Evolutionary conservation across 2,113 vertebrate species (phyloP).

Genomic region (Delphinus delphis): DNA sequence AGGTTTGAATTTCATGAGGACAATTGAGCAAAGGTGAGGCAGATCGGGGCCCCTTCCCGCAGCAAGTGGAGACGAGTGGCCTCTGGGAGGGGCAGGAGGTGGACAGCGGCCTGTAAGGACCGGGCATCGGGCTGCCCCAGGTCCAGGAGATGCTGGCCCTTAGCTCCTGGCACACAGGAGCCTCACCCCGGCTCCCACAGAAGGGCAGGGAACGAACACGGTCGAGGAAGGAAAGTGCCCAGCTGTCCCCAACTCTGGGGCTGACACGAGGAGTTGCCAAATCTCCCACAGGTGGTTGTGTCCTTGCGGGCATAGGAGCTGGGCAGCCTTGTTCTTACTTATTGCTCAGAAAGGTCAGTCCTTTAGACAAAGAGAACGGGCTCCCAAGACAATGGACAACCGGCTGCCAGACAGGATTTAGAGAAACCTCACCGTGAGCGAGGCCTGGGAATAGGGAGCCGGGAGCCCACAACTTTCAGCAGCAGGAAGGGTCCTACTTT

Average conservation of each 20-base stretch:
- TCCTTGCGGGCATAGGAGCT: neutral
- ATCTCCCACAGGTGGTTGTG: rapidly evolving
- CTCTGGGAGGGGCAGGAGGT: neutral
- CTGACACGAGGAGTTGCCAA: too few species aligned
- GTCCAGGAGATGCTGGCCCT: neutral
- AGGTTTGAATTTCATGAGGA: neutral
- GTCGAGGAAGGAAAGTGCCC: neutral
- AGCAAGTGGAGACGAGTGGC: too few species aligned
- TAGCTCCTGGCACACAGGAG: neutral
- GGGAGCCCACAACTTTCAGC: neutral
- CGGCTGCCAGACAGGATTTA: neutral
- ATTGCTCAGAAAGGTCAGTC: neutral
- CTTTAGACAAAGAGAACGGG: neutral
- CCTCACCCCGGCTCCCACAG: neutral
- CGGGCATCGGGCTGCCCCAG: neutral
- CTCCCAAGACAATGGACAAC: rapidly evolving
- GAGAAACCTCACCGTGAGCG: neutral
- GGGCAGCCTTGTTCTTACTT: neutral
- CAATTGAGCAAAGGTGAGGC: too few species aligned
- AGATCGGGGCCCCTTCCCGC: rapidly evolving
- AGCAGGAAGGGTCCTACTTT: rapidly evolving
- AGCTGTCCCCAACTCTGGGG: neutral
- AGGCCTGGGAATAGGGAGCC: neutral
- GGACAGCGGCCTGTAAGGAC: neutral
- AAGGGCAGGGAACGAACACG: neutral